Conservation (phyloP, 2,113 vertebrate genomes). For the Chinchilla lanigera region DNA sequence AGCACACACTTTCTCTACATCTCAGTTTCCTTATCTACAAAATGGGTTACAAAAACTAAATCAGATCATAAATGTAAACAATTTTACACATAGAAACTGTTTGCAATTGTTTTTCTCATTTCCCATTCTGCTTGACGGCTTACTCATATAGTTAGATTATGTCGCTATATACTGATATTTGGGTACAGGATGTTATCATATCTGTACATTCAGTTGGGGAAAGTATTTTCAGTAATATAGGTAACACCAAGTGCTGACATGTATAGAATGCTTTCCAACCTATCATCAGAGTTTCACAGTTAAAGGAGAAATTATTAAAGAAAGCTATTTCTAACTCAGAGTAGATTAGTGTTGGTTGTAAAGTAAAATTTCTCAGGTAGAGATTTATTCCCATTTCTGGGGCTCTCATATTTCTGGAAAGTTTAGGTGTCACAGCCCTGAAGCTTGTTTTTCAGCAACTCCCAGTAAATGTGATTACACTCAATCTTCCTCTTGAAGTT, state of each 20-base stretch:
- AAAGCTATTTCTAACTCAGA: neutral
- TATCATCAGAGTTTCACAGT: neutral
- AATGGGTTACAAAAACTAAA: neutral
- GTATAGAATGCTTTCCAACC: neutral
- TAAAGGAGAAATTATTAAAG: conserved; percentile 36
- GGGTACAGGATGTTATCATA: neutral
- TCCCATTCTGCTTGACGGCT: neutral
- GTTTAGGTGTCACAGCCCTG: neutral
- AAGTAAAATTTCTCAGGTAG: neutral
- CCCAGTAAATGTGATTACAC: neutral
- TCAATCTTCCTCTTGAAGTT: conserved; percentile 48
- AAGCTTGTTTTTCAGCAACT: neutral
- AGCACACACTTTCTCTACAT: neutral
- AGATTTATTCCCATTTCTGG: neutral
- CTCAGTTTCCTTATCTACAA: conserved; percentile 41
- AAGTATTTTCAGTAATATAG: conserved; percentile 24
- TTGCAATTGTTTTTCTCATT: neutral
- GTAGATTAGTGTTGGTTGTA: neutral
- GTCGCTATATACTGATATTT: neutral
- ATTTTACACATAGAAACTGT: neutral
- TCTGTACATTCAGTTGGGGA: neutral
- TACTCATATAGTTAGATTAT: neutral
- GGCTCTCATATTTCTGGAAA: neutral
- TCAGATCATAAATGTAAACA: neutral
- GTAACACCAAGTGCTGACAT: conserved; percentile 12